Conservation (phyloP, 2,888 invertebrate species). For the Tanytarsus gracilentus region DNA sequence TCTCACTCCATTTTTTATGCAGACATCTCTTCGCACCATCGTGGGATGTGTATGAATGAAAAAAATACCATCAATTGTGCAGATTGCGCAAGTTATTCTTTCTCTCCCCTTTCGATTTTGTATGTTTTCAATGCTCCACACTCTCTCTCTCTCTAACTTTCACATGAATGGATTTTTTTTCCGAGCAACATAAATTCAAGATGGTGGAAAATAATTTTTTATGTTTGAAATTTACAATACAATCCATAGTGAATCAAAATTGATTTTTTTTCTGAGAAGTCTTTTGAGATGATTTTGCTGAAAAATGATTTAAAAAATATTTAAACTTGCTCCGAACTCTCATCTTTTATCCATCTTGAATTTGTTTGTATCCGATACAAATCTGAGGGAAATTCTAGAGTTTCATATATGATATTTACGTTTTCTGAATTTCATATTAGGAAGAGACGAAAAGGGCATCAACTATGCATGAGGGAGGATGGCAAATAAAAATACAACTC, state of each 20-base stretch:
- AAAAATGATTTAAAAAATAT: not conserved
- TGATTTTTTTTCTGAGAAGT: too few species aligned
- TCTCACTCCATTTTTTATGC: too few species aligned
- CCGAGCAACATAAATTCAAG: not conserved
- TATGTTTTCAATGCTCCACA: too few species aligned
- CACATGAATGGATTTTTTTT: too few species aligned
- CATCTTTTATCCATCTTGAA: too few species aligned
- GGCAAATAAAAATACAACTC: not conserved
- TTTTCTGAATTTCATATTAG: not conserved
- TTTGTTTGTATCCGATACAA: conserved; percentile 1
- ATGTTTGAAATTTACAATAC: not conserved
- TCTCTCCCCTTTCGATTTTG: too few species aligned
- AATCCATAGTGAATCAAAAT: too few species aligned
- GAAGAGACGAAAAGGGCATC: not conserved
- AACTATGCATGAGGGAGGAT: not conserved
- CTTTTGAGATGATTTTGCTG: too few species aligned
- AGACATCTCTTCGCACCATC: too few species aligned
- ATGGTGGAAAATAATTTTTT: not conserved
- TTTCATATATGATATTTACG: not conserved
- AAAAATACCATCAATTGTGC: too few species aligned
- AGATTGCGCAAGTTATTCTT: not conserved
- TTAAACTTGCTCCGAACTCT: not conserved
- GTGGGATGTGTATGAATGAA: too few species aligned
- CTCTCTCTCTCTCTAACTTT: too few species aligned
- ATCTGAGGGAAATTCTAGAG: not conserved